Conservation (phyloP, 2,888 invertebrate genomes). For the Euzophera pinguis region DNA sequence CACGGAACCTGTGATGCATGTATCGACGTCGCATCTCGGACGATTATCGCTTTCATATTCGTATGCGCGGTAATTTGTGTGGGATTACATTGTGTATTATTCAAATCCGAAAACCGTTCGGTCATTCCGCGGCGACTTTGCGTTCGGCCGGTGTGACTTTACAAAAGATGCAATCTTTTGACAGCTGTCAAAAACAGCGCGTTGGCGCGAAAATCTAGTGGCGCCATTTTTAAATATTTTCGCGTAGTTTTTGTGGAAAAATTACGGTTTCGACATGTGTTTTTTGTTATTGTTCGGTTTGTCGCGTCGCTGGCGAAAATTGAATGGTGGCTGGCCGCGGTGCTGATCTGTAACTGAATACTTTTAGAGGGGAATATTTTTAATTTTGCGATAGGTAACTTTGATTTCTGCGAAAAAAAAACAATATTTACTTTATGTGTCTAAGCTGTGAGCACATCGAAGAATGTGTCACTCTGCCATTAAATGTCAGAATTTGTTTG, state of each 20-base stretch:
- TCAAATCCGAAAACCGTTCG: constrained; percentile 43
- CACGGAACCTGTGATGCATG: constrained; percentile 44
- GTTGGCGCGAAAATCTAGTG: constrained; percentile 65
- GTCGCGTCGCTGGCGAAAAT: constrained; percentile 60
- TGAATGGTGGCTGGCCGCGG: constrained; percentile 67
- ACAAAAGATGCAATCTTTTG: constrained; percentile 66
- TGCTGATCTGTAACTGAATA: constrained; percentile 53
- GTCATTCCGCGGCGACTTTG: constrained; percentile 31
- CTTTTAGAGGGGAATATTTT: constrained; percentile 16
- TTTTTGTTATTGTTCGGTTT: constrained; percentile 77
- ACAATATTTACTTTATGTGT: too few species aligned
- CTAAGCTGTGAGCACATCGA: too few species aligned
- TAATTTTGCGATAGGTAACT: constrained; percentile 14
- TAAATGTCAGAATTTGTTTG: too few species aligned
- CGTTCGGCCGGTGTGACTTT: constrained; percentile 41
- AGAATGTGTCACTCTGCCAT: too few species aligned
- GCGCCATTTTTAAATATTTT: constrained; percentile 55
- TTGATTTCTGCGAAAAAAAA: background rate
- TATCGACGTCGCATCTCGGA: constrained; percentile 63
- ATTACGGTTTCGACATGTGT: constrained; percentile 74
- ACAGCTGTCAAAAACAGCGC: constrained; percentile 74
- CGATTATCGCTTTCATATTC: constrained; percentile 64
- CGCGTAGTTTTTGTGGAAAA: constrained; percentile 60
- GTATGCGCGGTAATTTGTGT: constrained; percentile 64
- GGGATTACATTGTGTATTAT: constrained; percentile 65